phyloP scores from a whole-genome alignment of 2,797 vertebrate genomes.

The Carcharodon carcharias region DNA sequence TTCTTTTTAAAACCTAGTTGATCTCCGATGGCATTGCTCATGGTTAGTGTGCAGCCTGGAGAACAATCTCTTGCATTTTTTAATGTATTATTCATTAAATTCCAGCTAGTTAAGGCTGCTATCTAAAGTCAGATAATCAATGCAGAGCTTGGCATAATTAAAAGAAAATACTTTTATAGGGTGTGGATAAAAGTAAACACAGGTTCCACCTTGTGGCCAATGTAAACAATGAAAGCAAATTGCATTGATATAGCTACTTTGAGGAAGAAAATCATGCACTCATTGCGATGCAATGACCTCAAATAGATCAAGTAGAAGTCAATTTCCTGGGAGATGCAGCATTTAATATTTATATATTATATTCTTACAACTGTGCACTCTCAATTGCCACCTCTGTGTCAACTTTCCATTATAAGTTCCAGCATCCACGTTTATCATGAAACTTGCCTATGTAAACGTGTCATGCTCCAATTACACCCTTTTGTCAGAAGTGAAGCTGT shows the following conservation, averaged over 20 bases:
- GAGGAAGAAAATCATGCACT: background rate
- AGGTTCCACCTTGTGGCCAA: background rate
- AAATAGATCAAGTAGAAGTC: background rate
- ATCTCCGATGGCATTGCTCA: background rate
- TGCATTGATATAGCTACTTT: background rate
- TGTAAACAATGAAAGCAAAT: background rate
- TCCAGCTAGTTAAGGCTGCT: background rate
- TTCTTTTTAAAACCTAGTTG: background rate
- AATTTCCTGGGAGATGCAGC: background rate
- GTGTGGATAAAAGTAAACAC: background rate
- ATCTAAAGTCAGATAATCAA: background rate
- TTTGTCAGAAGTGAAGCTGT: background rate
- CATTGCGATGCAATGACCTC: background rate
- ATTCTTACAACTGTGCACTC: background rate
- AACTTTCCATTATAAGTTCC: background rate
- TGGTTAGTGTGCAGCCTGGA: background rate
- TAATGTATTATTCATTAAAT: background rate
- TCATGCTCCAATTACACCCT: background rate
- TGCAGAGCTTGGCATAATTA: background rate
- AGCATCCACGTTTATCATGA: background rate
- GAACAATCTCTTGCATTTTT: background rate
- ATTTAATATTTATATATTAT: background rate
- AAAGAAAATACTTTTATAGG: background rate
- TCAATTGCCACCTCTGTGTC: background rate
- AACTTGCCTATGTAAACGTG: background rate